Conservation (phyloP, 2,888 invertebrate species). For the Caenorhabditis plicata region DNA sequence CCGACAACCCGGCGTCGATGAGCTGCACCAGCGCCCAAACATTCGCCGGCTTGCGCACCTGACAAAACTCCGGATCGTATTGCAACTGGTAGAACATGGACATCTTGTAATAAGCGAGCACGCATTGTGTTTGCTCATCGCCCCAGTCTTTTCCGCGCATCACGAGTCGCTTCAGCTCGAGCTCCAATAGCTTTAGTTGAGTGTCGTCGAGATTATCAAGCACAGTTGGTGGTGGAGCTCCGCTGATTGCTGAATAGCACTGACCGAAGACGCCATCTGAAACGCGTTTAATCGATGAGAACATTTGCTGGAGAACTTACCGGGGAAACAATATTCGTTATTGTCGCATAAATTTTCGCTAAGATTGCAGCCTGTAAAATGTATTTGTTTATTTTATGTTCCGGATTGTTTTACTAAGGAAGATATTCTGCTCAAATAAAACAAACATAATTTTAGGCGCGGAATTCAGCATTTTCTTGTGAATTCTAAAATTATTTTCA, state of each 20-base stretch:
- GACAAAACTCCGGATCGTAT: slow-evolving; percentile 63
- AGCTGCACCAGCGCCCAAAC: slow-evolving; percentile 59
- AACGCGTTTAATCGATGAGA: not conserved
- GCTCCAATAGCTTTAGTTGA: slow-evolving; percentile 53
- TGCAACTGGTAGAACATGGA: slow-evolving; percentile 55
- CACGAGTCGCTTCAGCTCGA: slow-evolving; percentile 52
- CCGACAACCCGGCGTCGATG: slow-evolving; percentile 38
- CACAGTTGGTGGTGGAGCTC: slow-evolving; percentile 50
- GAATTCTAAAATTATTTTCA: no score
- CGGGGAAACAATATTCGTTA: slow-evolving; percentile 51
- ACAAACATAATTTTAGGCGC: no score
- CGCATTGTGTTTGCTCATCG: slow-evolving; percentile 58
- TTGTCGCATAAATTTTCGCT: slow-evolving; percentile 55
- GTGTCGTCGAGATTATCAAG: slow-evolving; percentile 49
- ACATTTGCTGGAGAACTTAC: slow-evolving; percentile 8
- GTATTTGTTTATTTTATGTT: no score
- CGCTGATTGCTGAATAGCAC: slow-evolving; percentile 51
- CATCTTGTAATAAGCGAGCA: slow-evolving; percentile 63
- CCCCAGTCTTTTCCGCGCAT: slow-evolving; percentile 53
- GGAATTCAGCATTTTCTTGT: no score
- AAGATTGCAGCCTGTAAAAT: slow-evolving; percentile 58
- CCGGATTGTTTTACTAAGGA: no score
- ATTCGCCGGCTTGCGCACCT: slow-evolving; percentile 59
- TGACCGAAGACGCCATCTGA: slow-evolving; percentile 63
- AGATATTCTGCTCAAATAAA: no score